Conservation (phyloP, 2,888 invertebrate species). For the Endotricha flammealis region DNA sequence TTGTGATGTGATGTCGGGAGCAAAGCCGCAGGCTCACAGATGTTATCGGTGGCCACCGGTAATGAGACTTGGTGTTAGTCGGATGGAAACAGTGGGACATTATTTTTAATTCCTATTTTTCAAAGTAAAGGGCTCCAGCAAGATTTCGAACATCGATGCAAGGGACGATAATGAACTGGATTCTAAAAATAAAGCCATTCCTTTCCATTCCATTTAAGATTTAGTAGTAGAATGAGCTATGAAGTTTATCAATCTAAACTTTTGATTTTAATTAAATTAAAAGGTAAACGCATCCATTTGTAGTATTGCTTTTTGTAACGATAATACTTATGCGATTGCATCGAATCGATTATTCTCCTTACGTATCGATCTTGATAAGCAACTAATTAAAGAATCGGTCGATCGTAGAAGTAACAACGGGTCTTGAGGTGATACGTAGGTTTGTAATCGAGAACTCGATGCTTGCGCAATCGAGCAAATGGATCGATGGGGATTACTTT, state of each 20-base stretch:
- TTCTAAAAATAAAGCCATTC: conserved; percentile 15
- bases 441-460: conserved; percentile 59
- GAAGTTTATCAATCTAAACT: conserved; percentile 15
- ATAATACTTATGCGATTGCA: conserved; percentile 45
- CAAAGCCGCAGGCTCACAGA: conserved; percentile 50
- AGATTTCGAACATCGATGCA: conserved; percentile 22
- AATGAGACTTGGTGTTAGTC: conserved; percentile 62
- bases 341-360: conserved; percentile 48
- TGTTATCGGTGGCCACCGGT: conserved; percentile 57
- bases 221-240: conserved; percentile 4
- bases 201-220: not conserved
- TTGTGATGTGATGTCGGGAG: conserved; percentile 43
- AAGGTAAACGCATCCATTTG: conserved; percentile 25
- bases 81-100: conserved; percentile 51
- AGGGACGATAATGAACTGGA: conserved; percentile 18
- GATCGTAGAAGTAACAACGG: conserved; percentile 36
- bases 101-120: conserved; percentile 43
- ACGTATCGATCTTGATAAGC: conserved; percentile 59
- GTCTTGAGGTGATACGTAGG: conserved; percentile 49
- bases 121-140: conserved; percentile 25
- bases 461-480: conserved; percentile 64
- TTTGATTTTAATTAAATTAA: conserved; percentile 34
- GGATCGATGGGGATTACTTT: conserved; percentile 63
- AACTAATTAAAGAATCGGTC: conserved; percentile 58
- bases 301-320: conserved; percentile 13